Evolutionary conservation across 2,797 vertebrate species (phyloP), one percentile per base, ranked within the genome.

Genomic region (Knipowitschia caucasica): DNA sequence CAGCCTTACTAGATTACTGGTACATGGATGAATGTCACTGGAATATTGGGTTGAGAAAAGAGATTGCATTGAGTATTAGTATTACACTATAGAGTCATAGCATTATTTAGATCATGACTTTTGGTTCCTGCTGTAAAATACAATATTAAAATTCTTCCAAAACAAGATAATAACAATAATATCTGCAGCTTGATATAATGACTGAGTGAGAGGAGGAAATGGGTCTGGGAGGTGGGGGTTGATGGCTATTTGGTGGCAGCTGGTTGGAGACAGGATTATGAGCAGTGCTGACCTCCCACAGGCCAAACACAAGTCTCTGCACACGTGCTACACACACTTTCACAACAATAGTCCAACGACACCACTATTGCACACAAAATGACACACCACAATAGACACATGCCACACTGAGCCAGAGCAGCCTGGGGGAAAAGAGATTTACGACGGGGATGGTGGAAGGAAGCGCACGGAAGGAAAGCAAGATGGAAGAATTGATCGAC

Each of bases 181-280:
- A 30, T 12, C n/a, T n/a, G n/a, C n/a, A n/a, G n/a, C n/a, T n/a
- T 18, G 24, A 44, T 29, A 20, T 46, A 24, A 17, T 7, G 7
- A 27, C 5, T 18, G 26, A 46, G 4, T 46, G 44, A 56, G 26
- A 42, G 49, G 47, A 35, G 56, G 47, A 60, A 42, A 35, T 34
- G 46, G 26, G 25, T 24, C 53, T 58, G 49, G 53, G 29, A 52
- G 57, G 36, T 68, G 80, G 83, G 83, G 84, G 84, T 76, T 84
- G 71, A 82, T 12, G 44, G 17, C 15, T 66, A 70, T 66, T 71
- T 38, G 62, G 67, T 76, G 84, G 87, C 89, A 91, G 89, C 89
- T 91, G 89, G 88, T 88, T 90, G 88, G 84, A 89, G 90, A 89
- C 79, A 38, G 78, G 86, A 90, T 90, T 90, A 90, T 80, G 76